These are phyloP conservation scores for Drosophila colorata DNA, from an alignment of 2,888 invertebrate species.

Conservation along the genomic window DNA sequence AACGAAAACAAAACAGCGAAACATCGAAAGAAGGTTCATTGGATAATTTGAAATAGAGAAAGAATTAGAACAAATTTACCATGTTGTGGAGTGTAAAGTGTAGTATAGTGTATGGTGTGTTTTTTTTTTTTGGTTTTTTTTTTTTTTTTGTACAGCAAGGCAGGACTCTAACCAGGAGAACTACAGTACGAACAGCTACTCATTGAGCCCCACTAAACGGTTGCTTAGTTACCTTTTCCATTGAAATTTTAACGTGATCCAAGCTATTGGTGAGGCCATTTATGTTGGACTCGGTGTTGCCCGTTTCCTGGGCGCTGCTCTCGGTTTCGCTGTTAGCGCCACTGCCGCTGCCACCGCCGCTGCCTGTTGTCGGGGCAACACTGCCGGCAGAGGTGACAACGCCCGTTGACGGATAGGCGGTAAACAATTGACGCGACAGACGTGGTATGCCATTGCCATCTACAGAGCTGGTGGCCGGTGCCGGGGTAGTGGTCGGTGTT, in stretches of 20 bases:
- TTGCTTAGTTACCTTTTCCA: conserved; percentile 79
- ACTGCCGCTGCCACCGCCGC: conserved; percentile 44
- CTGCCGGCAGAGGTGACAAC: conserved; percentile 8
- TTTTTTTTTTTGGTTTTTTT: conserved; percentile 24
- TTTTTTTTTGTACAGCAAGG: conserved; percentile 24
- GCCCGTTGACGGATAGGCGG: conserved; percentile 49
- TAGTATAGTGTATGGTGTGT: conserved; percentile 20
- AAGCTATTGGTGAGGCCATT: conserved; percentile 80
- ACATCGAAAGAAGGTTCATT: conserved; percentile 41
- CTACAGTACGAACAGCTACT: conserved; percentile 6
- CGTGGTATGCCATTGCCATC: conserved; percentile 66
- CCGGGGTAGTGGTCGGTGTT: conserved; percentile 33
- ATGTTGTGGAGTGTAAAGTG: conserved; percentile 31
- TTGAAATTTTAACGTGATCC: conserved; percentile 80
- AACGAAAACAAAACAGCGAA: conserved; percentile 57
- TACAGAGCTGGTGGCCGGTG: conserved; percentile 9
- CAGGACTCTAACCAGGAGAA: conserved; percentile 29
- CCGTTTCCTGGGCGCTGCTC: conserved; percentile 65
- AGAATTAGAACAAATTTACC: conserved; percentile 65
- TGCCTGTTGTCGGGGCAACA: conserved; percentile 14
- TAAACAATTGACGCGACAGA: conserved; percentile 62
- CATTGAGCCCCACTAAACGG: not conserved
- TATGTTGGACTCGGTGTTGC: conserved; percentile 71
- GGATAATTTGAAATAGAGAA: conserved; percentile 55
- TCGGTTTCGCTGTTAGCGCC: conserved; percentile 59